Evolutionary conservation across 2,113 vertebrate genomes (phyloP).

Genomic region (Motacilla alba): DNA sequence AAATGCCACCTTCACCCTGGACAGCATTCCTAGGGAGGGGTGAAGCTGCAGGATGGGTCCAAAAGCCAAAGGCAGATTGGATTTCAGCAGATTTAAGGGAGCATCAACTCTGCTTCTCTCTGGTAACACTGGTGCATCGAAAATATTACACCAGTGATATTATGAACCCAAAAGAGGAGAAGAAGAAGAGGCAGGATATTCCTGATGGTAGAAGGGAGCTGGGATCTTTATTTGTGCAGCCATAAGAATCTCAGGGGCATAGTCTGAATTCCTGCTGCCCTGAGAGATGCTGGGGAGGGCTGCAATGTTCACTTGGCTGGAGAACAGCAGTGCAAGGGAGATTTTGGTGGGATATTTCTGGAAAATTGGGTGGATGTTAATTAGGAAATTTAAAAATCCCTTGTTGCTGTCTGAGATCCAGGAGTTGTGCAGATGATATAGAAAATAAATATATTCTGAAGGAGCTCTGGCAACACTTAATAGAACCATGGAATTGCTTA

Average conservation of each 20-base stretch:
- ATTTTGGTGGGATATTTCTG: background rate
- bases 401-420: background rate
- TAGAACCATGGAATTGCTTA: background rate
- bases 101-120: background rate
- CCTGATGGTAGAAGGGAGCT: background rate
- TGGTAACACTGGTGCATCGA: rapidly evolving
- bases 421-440: background rate
- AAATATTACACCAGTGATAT: rapidly evolving
- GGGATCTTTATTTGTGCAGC: background rate
- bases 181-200: background rate
- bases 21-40: background rate
- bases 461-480: background rate
- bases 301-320: background rate
- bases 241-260: background rate
- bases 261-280: background rate
- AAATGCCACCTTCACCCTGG: background rate
- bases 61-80: background rate
- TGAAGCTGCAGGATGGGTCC: background rate
- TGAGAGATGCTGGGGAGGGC: background rate
- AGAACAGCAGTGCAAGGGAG: background rate
- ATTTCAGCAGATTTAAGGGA: background rate
- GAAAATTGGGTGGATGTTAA: background rate
- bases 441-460: background rate
- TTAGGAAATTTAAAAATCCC: background rate
- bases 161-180: background rate